These are phyloP conservation scores for Agrotis exclamationis DNA, from an alignment of 2,888 invertebrate species.

Conservation along the genomic window DNA sequence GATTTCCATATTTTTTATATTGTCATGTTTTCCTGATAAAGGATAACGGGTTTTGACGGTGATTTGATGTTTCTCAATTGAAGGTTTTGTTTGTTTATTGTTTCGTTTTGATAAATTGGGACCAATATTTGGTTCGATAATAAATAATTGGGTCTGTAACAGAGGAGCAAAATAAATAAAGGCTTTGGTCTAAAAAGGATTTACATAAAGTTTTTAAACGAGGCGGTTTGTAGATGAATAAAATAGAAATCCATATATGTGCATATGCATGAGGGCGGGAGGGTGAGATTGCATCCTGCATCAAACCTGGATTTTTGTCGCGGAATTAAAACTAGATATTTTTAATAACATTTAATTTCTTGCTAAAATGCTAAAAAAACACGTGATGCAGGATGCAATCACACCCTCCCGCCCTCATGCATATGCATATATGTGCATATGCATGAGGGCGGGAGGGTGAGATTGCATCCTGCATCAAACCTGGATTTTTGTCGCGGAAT, in stretches of 20 bases:
- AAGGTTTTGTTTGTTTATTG: constrained; percentile 30
- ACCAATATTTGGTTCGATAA: background rate
- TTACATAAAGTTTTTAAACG: constrained; percentile 1
- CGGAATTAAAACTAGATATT: too few relatives aligned
- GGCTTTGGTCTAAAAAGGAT: background rate
- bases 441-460: too few relatives aligned
- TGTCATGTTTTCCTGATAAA: constrained; percentile 18
- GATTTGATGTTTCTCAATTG: constrained; percentile 14
- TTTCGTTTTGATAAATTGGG: constrained; percentile 4
- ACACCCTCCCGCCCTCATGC: too few relatives aligned
- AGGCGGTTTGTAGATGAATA: background rate
- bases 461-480: too few relatives aligned
- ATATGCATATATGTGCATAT: too few relatives aligned
- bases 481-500: too few relatives aligned
- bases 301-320: too few relatives aligned
- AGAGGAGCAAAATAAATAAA: constrained; percentile 7
- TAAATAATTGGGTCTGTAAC: constrained; percentile 15
- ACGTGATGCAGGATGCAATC: too few relatives aligned
- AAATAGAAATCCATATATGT: background rate
- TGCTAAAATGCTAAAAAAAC: too few relatives aligned
- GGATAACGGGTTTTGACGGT: background rate
- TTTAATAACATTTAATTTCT: too few relatives aligned
- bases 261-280: too few relatives aligned
- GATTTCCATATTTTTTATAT: constrained; percentile 37
- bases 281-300: too few relatives aligned